Conservation (phyloP, 1,140 invertebrate species). For the Zaprionus ghesquierei region DNA sequence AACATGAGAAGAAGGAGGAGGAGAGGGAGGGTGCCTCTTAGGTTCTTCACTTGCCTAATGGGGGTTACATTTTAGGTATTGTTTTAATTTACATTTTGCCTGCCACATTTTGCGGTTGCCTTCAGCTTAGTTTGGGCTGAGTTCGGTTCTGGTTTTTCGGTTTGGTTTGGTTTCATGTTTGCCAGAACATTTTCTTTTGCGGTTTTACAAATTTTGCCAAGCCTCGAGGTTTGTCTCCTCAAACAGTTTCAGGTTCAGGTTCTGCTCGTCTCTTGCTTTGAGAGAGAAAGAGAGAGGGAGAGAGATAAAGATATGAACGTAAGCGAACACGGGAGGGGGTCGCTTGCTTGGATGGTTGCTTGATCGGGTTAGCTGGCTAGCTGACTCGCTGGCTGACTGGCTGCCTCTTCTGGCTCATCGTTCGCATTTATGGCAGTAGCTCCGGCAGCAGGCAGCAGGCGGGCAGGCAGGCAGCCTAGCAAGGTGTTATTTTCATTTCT, state of each 20-base stretch:
- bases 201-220: conserved; percentile 76
- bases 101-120: conserved; percentile 28
- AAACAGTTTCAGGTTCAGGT: conserved; percentile 58
- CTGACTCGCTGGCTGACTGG: conserved; percentile 3
- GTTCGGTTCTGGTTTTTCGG: conserved; percentile 33
- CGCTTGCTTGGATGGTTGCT: conserved; percentile 26
- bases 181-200: conserved; percentile 67
- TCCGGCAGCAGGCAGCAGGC: conserved; percentile 27
- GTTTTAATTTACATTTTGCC: conserved; percentile 65
- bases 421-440: conserved; percentile 71
- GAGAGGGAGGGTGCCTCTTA: conserved; percentile 44
- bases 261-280: conserved; percentile 58
- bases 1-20: neutral
- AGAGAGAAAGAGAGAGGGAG: conserved; percentile 44
- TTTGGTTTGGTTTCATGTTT: conserved; percentile 1
- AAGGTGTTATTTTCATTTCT: conserved; percentile 81
- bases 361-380: conserved; percentile 37
- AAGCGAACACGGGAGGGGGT: conserved; percentile 57
- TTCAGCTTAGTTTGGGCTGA: conserved; percentile 5
- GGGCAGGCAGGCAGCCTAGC: too few species aligned
- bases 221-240: conserved; percentile 69
- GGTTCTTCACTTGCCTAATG: conserved; percentile 47
- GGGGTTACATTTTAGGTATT: conserved; percentile 67
- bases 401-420: conserved; percentile 39
- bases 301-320: conserved; percentile 58